Evolutionary conservation across 1,140 invertebrate species (phyloP), one percentile per base, ranked within the genome.

Genomic region (Pseudomyrmex sp.): DNA sequence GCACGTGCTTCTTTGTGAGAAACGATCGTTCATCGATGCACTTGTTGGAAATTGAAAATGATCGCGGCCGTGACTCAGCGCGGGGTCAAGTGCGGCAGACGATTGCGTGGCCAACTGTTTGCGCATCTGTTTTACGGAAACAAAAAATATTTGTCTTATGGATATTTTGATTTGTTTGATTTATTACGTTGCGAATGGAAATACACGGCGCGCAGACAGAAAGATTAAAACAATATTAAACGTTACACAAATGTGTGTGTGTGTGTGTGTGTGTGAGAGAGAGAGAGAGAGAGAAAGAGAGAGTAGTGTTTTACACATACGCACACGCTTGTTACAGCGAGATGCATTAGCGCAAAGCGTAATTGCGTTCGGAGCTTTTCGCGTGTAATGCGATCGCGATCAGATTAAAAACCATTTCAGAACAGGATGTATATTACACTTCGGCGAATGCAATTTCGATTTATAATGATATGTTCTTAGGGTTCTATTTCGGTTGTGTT

Each of bases 81-180:
- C 91, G 90, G 88, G 91, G 91, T 92, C 91, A 92, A 91, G 88
- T 91, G 84, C 85, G 90, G 18, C 73, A 84, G 88, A 87, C 90
- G 35, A 35, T 35, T 35, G 89, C 50, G 18, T 62, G 82, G 90
- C 90, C 90, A 91, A 85, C 75, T 77, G 54, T 87, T 79, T 75
- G 13, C 68, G 59, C 23, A 52, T 68, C 46, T 26, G 1, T 58
- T 48, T 79, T 23, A 26, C 15, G 52, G 44, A 52, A 35, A 35
- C 35, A 35, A 35, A 35, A 35, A 35, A 35, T 35, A 35, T 35
- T 35, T 35, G 35, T 75, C 0, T 63, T n/a, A n/a, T 8, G 2
- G 18, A 59, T 61, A 26, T 61, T 9, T 20, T 13, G 8, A 35
- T 7, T 35, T 35, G 35, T 7, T 35, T 35, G 35, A 35, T 35